Evolutionary conservation across 2,888 invertebrate species (phyloP), one percentile per base, ranked within the genome.

Genomic region (Eustalomyia histrio): DNA sequence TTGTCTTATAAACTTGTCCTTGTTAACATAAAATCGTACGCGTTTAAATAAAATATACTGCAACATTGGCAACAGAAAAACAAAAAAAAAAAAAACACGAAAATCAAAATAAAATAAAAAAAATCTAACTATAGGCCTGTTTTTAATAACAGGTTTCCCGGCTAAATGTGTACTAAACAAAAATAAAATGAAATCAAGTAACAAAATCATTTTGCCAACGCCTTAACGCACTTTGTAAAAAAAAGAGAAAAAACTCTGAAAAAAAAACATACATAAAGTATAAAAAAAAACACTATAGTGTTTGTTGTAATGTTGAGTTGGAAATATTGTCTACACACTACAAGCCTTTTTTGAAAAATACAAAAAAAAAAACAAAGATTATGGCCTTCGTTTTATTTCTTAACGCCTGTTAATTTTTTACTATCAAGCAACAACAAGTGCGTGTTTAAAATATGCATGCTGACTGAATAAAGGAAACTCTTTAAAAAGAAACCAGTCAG

Each of bases 331-430:
- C 76, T 39, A 58, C 63, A 69, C 35, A 69, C 69, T 67, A 39
- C 72, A 67, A 68, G 78, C 78, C 65, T 79, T 79, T 79, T 67
- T 72, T 53, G 14, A 21, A 24, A 21, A 18, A 53, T 21, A 53
- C 18, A 60, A 60, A 53, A 67, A 57, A 12, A 24, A 75, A 69
- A 71, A 64, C 74, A 57, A 67, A 76, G 53, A 72, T 74, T 81
- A 71, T 71, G 69, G 81, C 81, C 81, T 81, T 81, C 76, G 74
- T 81, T 71, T 65, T 73, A 81, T 81, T 81, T 81, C 81, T 81
- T 81, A 81, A 81, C 81, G 81, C 81, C 81, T 81, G 81, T 81
- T 81, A 81, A 78, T 78, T 81, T 78, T 81, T 81, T 81, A 71
- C 78, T 67, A 58, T 65, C 65, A 78, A 78, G 61, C 78, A 81